Percentiles rank a stretch among this genome's conserved stretches.
Conservation (phyloP, 2,797 vertebrate species). For the Lates japonicus region DNA sequence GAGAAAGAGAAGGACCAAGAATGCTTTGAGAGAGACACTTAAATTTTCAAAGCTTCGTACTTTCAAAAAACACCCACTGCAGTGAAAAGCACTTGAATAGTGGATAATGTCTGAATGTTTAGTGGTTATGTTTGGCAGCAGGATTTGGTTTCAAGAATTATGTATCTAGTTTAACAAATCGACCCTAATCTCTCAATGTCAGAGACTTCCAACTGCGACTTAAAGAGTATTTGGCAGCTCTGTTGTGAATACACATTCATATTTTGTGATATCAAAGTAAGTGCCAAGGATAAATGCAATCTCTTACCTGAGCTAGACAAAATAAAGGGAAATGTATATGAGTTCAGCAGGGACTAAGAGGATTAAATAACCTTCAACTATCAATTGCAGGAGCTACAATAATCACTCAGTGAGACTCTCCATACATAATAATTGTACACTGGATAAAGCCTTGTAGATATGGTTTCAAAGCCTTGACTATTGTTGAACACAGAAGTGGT, state of each 20-base stretch:
- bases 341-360: constrained; percentile 53
- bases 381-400: constrained; percentile 49
- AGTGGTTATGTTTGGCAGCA: constrained; percentile 18
- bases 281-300: constrained; percentile 47
- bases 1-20: constrained; percentile 56
- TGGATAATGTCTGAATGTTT: constrained; percentile 25
- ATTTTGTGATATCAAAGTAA: constrained; percentile 44
- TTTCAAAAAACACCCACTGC: constrained; percentile 53
- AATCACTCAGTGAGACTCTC: constrained; percentile 51
- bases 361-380: constrained; percentile 75
- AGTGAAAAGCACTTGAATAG: constrained; percentile 43
- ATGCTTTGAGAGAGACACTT: constrained; percentile 54
- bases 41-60: constrained; percentile 41
- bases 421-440: constrained; percentile 50
- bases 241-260: constrained; percentile 31
- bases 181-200: constrained; percentile 43
- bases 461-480: constrained; percentile 34
- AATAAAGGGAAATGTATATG: constrained; percentile 55
- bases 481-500: constrained; percentile 15
- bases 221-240: constrained; percentile 27
- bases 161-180: constrained; percentile 11
- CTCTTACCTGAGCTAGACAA: constrained; percentile 58
- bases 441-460: constrained; percentile 48
- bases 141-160: constrained; percentile 35
- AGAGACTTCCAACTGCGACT: constrained; percentile 45